Percentiles rank a stretch among this genome's conserved stretches.
phyloP scores from a whole-genome alignment of 2,113 vertebrate species.

The Sakesphorus luctuosus region DNA sequence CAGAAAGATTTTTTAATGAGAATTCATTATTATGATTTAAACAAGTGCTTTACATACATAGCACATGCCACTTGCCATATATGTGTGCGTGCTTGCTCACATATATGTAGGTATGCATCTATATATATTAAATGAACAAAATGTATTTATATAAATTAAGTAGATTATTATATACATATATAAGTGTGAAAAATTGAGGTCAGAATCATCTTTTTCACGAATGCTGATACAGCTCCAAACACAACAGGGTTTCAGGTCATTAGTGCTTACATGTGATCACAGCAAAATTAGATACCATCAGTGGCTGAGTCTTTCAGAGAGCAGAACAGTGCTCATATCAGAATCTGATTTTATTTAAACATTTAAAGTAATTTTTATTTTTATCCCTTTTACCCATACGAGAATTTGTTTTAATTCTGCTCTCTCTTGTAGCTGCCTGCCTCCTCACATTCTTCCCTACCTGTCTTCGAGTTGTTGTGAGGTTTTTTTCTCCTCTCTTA shows the following conservation, averaged over 20 bases:
- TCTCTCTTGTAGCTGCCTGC: not conserved
- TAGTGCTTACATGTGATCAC: not conserved
- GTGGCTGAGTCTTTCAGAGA: not conserved
- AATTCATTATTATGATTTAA: not conserved
- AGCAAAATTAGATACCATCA: not conserved
- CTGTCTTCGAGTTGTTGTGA: not conserved
- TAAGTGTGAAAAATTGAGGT: not conserved
- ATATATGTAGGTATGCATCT: not conserved
- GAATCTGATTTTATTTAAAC: constrained; percentile 4
- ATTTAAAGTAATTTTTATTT: not conserved
- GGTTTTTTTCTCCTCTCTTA: not conserved
- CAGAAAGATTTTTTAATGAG: not conserved
- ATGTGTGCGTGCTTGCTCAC: not conserved
- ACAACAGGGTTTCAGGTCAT: not conserved
- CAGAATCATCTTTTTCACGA: not conserved
- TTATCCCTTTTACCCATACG: not conserved
- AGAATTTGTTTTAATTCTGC: constrained; percentile 4
- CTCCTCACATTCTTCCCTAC: not conserved
- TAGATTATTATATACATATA: not conserved
- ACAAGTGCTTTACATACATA: not conserved
- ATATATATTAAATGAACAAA: not conserved
- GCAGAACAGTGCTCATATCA: not conserved
- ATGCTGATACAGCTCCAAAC: not conserved
- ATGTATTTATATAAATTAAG: not conserved
- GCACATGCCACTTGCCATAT: not conserved